Conservation (phyloP, 2,113 vertebrate species). For the Cichladusa arquata region DNA sequence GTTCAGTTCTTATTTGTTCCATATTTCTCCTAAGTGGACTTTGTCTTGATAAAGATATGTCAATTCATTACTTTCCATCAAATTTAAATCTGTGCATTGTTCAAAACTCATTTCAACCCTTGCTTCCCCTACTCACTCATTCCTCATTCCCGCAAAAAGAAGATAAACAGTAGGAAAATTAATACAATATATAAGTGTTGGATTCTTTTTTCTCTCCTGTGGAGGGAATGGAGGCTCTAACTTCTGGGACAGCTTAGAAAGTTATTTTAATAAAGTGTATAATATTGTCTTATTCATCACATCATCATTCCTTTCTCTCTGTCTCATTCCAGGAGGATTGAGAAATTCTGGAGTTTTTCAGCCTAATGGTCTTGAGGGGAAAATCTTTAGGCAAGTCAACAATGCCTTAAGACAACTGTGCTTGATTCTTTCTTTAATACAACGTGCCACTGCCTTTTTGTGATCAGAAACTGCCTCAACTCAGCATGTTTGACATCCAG, state of each 20-base stretch:
- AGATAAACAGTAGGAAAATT: neutral
- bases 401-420: neutral
- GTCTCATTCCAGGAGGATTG: neutral
- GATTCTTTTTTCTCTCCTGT: neutral
- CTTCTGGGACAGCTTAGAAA: neutral
- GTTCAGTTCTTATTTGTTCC: neutral
- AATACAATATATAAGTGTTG: neutral
- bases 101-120: neutral
- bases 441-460: neutral
- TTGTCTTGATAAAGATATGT: neutral
- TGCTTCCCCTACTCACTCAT: neutral
- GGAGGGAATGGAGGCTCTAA: neutral
- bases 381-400: neutral
- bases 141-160: neutral
- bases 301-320: neutral
- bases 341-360: neutral
- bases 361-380: neutral
- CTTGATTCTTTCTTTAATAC: neutral
- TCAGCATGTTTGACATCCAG: neutral
- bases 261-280: neutral
- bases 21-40: neutral
- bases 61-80: neutral
- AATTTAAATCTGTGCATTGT: neutral
- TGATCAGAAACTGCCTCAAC: neutral
- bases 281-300: neutral